Conservation (phyloP, 2,113 vertebrate genomes). For the Lipotes vexillifer region DNA sequence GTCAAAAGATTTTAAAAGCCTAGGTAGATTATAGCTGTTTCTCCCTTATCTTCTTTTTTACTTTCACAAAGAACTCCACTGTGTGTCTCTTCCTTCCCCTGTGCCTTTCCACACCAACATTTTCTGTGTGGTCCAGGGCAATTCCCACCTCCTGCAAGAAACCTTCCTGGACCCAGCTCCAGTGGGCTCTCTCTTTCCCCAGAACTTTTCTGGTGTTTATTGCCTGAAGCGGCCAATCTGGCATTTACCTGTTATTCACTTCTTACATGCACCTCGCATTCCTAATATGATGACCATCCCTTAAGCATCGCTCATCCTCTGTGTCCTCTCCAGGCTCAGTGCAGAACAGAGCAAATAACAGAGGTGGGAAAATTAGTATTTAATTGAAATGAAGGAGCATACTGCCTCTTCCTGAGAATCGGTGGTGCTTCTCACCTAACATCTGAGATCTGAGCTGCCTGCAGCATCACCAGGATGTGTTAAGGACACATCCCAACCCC, state of each 20-base stretch:
- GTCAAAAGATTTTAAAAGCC: not conserved
- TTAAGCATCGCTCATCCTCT: conserved; percentile 11
- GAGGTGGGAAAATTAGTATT: not conserved
- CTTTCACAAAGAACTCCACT: not conserved
- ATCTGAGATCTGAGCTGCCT: not conserved
- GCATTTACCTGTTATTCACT: conserved; percentile 51
- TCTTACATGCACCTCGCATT: not conserved
- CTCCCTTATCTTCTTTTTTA: not conserved
- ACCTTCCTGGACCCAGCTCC: not conserved
- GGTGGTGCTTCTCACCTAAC: not conserved
- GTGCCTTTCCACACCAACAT: not conserved
- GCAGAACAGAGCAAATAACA: conserved; percentile 44
- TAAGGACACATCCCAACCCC: not conserved
- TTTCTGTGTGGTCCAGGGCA: not conserved
- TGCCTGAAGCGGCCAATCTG: not conserved
- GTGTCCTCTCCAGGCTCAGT: not conserved
- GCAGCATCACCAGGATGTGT: not conserved
- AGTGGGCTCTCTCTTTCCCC: not conserved
- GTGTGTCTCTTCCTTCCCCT: not conserved
- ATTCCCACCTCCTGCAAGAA: not conserved
- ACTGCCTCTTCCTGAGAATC: not conserved
- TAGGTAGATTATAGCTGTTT: not conserved
- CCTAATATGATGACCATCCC: not conserved
- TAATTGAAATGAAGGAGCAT: conserved; percentile 29
- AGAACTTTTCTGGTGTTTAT: not conserved